phyloP scores from a whole-genome alignment of 2,113 vertebrate genomes.

The Apeltes quadracus region DNA sequence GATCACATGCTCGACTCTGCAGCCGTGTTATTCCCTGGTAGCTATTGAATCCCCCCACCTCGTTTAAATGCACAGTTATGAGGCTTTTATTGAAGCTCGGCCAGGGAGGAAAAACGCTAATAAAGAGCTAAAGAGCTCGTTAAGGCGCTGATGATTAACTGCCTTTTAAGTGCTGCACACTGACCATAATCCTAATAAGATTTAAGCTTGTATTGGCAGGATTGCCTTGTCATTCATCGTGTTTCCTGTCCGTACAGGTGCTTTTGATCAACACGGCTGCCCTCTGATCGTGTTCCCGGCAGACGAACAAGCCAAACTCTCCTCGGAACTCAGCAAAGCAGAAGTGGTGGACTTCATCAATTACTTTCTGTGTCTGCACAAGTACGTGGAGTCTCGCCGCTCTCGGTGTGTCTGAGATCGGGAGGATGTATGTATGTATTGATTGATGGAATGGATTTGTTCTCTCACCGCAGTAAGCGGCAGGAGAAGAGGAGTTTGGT shows the following conservation, averaged over 20 bases:
- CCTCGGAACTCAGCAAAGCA: conserved; percentile 61
- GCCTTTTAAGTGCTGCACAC: background rate
- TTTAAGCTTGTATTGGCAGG: background rate
- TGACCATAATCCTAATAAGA: background rate
- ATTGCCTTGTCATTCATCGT: background rate
- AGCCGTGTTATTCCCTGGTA: conserved; percentile 78
- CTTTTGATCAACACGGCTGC: conserved; percentile 79
- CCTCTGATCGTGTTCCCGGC: conserved; percentile 78
- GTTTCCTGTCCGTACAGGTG: conserved; percentile 56
- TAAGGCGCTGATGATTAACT: background rate
- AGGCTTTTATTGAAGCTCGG: background rate
- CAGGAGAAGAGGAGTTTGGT: conserved; percentile 62
- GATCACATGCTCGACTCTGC: conserved; percentile 78
- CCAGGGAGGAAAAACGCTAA: background rate
- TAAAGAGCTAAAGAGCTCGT: background rate
- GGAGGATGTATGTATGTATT: background rate
- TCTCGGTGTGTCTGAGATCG: background rate
- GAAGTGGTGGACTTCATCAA: conserved; percentile 78
- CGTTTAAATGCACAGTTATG: background rate
- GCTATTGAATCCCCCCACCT: background rate
- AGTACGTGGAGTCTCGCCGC: conserved; percentile 44
- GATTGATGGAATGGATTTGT: background rate
- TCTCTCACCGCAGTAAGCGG: conserved; percentile 55
- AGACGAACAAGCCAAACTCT: conserved; percentile 64
- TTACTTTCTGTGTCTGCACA: conserved; percentile 75